These are phyloP conservation scores for Uromys caudimaculatus DNA, from an alignment of 2,797 vertebrate species.

Conservation along the genomic window DNA sequence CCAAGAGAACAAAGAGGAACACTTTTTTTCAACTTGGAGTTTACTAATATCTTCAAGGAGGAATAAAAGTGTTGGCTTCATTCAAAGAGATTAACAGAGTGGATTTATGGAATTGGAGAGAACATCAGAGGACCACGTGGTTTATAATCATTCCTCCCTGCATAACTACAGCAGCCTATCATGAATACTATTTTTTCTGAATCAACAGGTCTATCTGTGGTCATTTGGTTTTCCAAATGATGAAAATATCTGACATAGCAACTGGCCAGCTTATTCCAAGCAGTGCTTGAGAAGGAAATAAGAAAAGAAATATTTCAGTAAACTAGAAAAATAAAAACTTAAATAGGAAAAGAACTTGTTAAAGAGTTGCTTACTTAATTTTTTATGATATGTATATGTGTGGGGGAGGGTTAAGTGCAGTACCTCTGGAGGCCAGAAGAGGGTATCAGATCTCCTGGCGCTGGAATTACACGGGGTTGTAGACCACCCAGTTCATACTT, in stretches of 20 bases:
- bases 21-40: slow-evolving; percentile 53
- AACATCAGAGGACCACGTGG: slow-evolving; percentile 33
- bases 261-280: slow-evolving; percentile 65
- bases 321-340: slow-evolving; percentile 35
- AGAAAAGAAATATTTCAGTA: slow-evolving; percentile 51
- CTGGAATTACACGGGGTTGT: background rate
- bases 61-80: slow-evolving; percentile 69
- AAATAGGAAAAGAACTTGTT: slow-evolving; percentile 35
- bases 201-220: slow-evolving; percentile 53
- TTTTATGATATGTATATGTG: background rate
- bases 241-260: slow-evolving; percentile 62
- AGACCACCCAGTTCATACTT: background rate
- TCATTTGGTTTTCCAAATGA: slow-evolving; percentile 66
- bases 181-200: slow-evolving; percentile 29
- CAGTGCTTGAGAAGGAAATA: slow-evolving; percentile 56
- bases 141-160: slow-evolving; percentile 59
- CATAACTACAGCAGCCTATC: slow-evolving; percentile 57
- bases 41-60: slow-evolving; percentile 65
- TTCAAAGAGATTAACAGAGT: slow-evolving; percentile 63
- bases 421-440: background rate
- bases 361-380: background rate
- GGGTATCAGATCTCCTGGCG: background rate
- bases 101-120: slow-evolving; percentile 37
- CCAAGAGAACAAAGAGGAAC: slow-evolving; percentile 67
- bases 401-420: background rate